Evolutionary conservation across 2,888 invertebrate species (phyloP), one percentile per base, ranked within the genome.

Genomic region (Hecatera dysodea): DNA sequence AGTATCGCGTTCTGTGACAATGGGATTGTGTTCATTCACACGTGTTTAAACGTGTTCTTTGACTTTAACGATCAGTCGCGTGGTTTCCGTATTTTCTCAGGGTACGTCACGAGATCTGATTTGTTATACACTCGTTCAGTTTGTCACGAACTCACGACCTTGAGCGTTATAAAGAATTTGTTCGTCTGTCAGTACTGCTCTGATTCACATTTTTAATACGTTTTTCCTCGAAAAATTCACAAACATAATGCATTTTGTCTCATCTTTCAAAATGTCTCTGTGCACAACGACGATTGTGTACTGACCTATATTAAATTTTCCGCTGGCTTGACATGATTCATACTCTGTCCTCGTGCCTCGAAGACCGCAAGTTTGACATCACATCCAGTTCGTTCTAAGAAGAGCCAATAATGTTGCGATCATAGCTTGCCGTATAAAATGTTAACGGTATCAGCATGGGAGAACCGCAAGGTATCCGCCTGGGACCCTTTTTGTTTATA

Each of bases 381-480:
- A 71, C 50, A 72, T 81, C 63, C 76, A 84, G 75, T 78, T 80
- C 27, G 52, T 83, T 83, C 82, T 75, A 15, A 75, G 83, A 82
- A 84, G 29, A 60, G 65, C 57, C 67, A 82, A 83, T 78, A 78
- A 74, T 74, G 67, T 67, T 50, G 71, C 62, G 27, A 84, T 80
- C 69, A 82, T 82, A 82, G 64, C 69, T 24, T 44, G 48, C 74
- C 59, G 55, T 77, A 81, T 80, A 80, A 75, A 84, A 78, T 74
- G 65, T 63, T 84, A 87, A 87, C 86, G 85, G 83, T 83, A 75
- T 78, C 67, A 59, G 67, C 78, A 74, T 70, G 76, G 86, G 88
- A 85, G 88, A 90, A 89, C 91, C 89, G 88, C 92, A 92, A 92
- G 92, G 91, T 81, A 91, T 88, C 81, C 88, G 68, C 85, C 76